Evolutionary conservation across 2,888 invertebrate genomes (phyloP).

Genomic region (Hydrotaea diabolus): DNA sequence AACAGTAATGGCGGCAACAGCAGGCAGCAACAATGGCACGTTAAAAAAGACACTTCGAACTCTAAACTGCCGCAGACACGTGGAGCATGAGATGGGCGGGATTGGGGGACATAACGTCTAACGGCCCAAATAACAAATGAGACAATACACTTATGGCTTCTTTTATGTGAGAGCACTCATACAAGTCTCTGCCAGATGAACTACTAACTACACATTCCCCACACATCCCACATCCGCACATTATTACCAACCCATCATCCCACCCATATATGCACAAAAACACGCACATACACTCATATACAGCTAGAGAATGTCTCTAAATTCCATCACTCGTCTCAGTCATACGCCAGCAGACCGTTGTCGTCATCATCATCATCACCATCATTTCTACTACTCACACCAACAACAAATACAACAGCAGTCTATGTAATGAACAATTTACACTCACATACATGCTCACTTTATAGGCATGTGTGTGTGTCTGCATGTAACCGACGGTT

Average conservation of each 20-base stretch:
- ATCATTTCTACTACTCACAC: not conserved
- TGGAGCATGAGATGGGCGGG: not conserved
- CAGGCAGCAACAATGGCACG: slow-evolving; percentile 23
- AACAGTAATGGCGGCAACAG: slow-evolving; percentile 5
- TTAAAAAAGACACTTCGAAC: slow-evolving; percentile 22
- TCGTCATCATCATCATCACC: not conserved
- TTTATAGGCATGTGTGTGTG: not conserved
- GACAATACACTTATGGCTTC: slow-evolving; percentile 1
- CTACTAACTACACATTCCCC: not conserved
- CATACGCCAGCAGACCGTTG: too few relatives aligned
- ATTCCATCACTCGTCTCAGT: not conserved
- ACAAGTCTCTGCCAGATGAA: not conserved
- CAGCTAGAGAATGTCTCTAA: not conserved
- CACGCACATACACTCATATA: not conserved
- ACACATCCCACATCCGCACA: too few relatives aligned
- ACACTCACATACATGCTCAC: not conserved
- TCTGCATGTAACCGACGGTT: not conserved
- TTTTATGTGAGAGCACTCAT: not conserved
- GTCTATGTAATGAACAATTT: slow-evolving; percentile 13
- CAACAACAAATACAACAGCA: not conserved
- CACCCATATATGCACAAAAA: too few relatives aligned
- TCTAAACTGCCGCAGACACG: slow-evolving; percentile 6
- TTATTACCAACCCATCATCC: not conserved
- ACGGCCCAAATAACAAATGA: not conserved
- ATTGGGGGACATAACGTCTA: too few relatives aligned